Conservation (phyloP, 2,113 vertebrate species). For the Bubo blakistoni region DNA sequence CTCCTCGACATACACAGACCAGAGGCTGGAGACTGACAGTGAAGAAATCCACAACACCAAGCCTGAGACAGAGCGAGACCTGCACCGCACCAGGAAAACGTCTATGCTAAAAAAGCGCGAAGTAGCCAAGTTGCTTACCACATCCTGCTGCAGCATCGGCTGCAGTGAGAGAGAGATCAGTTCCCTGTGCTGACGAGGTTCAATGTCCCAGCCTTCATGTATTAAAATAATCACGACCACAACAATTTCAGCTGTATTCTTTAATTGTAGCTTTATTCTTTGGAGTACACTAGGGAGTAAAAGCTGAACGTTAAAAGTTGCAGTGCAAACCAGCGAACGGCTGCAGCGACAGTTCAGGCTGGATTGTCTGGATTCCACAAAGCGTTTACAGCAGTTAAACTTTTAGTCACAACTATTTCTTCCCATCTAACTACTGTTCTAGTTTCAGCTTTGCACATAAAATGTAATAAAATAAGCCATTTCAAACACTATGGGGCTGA, state of each 20-base stretch:
- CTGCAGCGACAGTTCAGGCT: neutral
- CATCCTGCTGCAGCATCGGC: slow-evolving; percentile 65
- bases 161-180: slow-evolving; percentile 63
- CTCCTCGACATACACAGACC: neutral
- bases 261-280: neutral
- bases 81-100: neutral
- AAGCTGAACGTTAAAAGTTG: neutral
- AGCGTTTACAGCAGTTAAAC: neutral
- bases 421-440: neutral
- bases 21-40: neutral
- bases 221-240: neutral
- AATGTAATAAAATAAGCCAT: neutral
- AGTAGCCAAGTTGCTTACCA: neutral
- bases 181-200: slow-evolving; percentile 6
- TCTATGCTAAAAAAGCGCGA: neutral
- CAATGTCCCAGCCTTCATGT: accelerated
- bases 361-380: neutral
- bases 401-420: neutral
- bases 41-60: neutral
- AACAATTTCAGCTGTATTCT: neutral
- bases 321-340: neutral
- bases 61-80: neutral
- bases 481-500: neutral
- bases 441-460: neutral
- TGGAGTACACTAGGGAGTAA: neutral